Percentiles rank a stretch among this genome's conserved stretches.
Conservation (phyloP, 2,888 invertebrate species). For the Galeopsomyia nigrocyanea region DNA sequence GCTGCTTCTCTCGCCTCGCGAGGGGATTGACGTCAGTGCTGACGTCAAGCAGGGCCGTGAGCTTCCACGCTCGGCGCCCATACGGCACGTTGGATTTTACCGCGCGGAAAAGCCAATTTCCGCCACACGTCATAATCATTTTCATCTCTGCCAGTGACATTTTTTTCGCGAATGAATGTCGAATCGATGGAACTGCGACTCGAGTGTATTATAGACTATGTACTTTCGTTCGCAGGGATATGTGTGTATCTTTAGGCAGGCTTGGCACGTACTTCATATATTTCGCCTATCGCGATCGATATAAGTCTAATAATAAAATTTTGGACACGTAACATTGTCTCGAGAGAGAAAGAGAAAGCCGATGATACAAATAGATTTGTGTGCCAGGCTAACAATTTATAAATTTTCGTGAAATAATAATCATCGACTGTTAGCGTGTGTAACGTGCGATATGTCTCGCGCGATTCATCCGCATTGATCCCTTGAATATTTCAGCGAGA, state of each 20-base stretch:
- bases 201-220: not conserved
- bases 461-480: no score
- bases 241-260: not conserved
- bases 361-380: no score
- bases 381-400: no score
- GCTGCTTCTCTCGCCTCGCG: conserved; percentile 48
- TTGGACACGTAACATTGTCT: not conserved
- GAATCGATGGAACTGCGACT: not conserved
- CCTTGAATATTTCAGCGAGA: no score
- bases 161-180: not conserved
- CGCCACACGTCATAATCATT: not conserved
- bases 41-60: conserved; percentile 65
- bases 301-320: conserved; percentile 22
- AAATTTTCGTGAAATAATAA: no score
- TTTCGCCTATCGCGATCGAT: not conserved
- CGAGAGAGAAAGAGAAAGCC: no score
- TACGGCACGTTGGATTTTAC: conserved; percentile 40
- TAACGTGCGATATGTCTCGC: no score
- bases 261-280: conserved; percentile 6
- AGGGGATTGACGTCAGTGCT: conserved; percentile 64
- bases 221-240: no score
- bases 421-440: no score
- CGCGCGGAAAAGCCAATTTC: conserved; percentile 40
- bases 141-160: not conserved
- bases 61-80: conserved; percentile 18